Conservation (phyloP, 1,140 invertebrate genomes). For the Daktulosphaira vitifoliae region DNA sequence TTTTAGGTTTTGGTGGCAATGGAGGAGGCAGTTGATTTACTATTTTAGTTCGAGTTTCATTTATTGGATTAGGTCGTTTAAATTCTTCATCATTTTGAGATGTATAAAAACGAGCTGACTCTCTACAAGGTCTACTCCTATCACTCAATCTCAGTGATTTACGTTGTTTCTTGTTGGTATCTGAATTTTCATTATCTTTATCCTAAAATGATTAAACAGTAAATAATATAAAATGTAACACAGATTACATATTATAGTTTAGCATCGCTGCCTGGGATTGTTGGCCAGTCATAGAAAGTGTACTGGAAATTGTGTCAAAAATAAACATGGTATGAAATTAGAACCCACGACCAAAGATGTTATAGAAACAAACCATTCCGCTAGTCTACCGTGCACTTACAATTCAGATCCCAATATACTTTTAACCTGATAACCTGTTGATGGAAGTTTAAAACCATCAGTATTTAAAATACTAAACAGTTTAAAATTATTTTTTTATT, state of each 20-base stretch:
- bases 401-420: too few species aligned
- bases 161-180: conserved; percentile 9
- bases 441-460: too few species aligned
- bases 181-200: conserved; percentile 4
- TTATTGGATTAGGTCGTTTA: conserved; percentile 17
- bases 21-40: conserved; percentile 37
- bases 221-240: not conserved
- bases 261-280: too few species aligned
- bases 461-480: too few species aligned
- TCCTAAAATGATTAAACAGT: conserved; percentile 10
- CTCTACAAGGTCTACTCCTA: not conserved
- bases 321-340: too few species aligned
- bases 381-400: too few species aligned
- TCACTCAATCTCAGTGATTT: conserved; percentile 18
- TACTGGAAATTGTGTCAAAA: too few species aligned
- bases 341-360: too few species aligned
- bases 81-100: conserved; percentile 11
- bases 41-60: not conserved
- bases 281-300: too few species aligned
- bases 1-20: conserved; percentile 40
- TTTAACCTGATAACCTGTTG: too few species aligned
- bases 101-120: conserved; percentile 6
- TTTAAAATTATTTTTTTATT: too few species aligned
- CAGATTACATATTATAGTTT: not conserved
- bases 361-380: too few species aligned